phyloP scores from a whole-genome alignment of 2,113 vertebrate species.

The Clarias batrachus region DNA sequence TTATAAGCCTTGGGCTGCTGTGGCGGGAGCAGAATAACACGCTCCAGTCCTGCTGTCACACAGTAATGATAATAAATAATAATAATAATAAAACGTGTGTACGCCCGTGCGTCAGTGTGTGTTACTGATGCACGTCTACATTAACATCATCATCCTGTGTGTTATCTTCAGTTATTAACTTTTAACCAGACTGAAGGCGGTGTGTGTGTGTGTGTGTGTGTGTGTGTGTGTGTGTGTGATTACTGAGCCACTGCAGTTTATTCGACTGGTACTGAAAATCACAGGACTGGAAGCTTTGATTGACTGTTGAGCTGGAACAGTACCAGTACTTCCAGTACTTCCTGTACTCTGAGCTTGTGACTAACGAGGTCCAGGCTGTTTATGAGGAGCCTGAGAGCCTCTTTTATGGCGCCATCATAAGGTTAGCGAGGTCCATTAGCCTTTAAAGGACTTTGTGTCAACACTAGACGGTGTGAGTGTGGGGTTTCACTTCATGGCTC shows the following conservation, averaged over 20 bases:
- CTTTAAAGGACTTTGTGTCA: conserved; percentile 57
- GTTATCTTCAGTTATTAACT: not conserved
- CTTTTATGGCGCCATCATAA: conserved; percentile 60
- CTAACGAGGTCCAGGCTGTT: conserved; percentile 1
- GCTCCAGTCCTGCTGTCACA: too few relatives aligned
- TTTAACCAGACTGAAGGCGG: not conserved
- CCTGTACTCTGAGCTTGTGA: not conserved
- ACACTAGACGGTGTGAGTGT: conserved; percentile 24
- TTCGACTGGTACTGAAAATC: not conserved
- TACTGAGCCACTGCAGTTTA: not conserved
- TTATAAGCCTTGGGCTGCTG: too few relatives aligned
- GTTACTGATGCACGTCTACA: not conserved
- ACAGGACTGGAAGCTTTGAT: not conserved
- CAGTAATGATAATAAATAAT: too few relatives aligned
- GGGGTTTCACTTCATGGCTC: not conserved
- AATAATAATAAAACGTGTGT: too few relatives aligned
- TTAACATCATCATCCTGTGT: not conserved
- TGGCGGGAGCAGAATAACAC: too few relatives aligned
- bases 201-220: not conserved
- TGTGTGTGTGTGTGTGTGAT: not conserved
- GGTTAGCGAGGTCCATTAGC: conserved; percentile 63
- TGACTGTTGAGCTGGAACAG: too few relatives aligned
- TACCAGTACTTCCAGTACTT: not conserved
- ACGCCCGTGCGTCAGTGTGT: not conserved
- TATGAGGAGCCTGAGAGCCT: conserved; percentile 19